Base-by-base conservation (phyloP, 2,113 vertebrate genomes). In the Gyps fulvus region DNA sequence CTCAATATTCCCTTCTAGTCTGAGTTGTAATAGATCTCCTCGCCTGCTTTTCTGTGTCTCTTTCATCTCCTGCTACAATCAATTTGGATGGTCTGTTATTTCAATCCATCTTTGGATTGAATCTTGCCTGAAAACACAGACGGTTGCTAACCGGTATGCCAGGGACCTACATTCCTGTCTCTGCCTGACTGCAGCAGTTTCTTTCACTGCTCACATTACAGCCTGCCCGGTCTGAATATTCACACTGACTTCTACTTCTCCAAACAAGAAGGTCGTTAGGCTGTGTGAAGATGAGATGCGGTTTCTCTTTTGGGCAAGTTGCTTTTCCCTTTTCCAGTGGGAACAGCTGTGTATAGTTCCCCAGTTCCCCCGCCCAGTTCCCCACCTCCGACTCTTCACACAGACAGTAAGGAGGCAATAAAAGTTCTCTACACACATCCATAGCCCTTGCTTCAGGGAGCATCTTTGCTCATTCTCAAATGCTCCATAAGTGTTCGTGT, bases 131-230 rank as follows among this genome's bases (percentile, higher is more conserved):
- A 86, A 95, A 86, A 85, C 43, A 58, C 67, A 93, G 84, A n/a
- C 32, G 84, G 82, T 91, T 95, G 67, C 84, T 77, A 96, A 82
- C 42, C 54, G 54, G 47, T 49, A 42, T 95, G 91, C 87, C 90
- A 95, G n/a, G 89, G 83, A 76, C 70, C 32, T 85, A 54, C 76
- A 91, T 93, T 95, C 91, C 71, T 92, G 77, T 62, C 89, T 82
- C 50, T 94, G 79, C 58, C 82, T 92, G 88, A 54, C 82, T 62
- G 90, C 71, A 91, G 91, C 73, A 54, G 69, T 95, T 95, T 87
- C 74, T 87, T 97, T 90, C 80, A 79, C 62, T 49, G 47, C 88
- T 96, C 76, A 70, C 72, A 78, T 88, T 95, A 91, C 89, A 96
- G 72, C 27, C 76, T 94, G 55, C 23, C 18, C 8, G 1, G 15